Evolutionary conservation across 2,888 invertebrate genomes (phyloP).

Genomic region (Drosophila buzzatii): DNA sequence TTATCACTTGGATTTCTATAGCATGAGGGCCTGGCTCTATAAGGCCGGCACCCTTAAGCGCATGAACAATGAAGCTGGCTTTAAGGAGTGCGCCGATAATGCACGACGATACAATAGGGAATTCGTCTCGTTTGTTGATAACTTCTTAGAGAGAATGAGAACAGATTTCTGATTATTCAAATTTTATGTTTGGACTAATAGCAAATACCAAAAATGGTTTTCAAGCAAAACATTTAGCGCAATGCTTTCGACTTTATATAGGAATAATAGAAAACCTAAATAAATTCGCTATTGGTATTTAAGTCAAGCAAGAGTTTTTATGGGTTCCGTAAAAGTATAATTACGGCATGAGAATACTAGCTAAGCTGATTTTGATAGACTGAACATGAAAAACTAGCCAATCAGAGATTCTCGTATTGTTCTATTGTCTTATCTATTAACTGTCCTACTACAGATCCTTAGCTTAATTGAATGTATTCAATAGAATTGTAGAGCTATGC

Average conservation of each 20-base stretch:
- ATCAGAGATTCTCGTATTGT: too few relatives aligned
- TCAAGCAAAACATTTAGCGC: neutral
- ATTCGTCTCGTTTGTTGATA: conserved; percentile 14
- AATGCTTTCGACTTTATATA: neutral
- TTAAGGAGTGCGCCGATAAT: conserved; percentile 21
- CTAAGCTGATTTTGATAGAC: too few relatives aligned
- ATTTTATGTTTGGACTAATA: neutral
- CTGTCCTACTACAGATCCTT: too few relatives aligned
- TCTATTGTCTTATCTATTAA: too few relatives aligned
- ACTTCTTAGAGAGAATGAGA: conserved; percentile 44
- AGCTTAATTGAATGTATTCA: too few relatives aligned
- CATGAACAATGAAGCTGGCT: conserved; percentile 50
- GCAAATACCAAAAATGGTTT: neutral
- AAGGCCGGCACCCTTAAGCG: conserved; percentile 53
- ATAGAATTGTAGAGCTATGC: neutral
- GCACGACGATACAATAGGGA: conserved; percentile 31
- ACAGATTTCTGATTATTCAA: conserved; percentile 39
- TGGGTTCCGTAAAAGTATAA: neutral
- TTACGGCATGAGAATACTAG: too few relatives aligned
- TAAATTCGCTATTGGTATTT: neutral
- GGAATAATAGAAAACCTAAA: neutral
- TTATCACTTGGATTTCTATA: conserved; percentile 24
- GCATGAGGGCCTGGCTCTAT: conserved; percentile 62
- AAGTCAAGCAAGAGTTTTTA: neutral
- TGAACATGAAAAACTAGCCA: too few relatives aligned